These are phyloP conservation scores for Eristalinus aeneus DNA, from an alignment of 2,888 invertebrate species.

Conservation along the genomic window DNA sequence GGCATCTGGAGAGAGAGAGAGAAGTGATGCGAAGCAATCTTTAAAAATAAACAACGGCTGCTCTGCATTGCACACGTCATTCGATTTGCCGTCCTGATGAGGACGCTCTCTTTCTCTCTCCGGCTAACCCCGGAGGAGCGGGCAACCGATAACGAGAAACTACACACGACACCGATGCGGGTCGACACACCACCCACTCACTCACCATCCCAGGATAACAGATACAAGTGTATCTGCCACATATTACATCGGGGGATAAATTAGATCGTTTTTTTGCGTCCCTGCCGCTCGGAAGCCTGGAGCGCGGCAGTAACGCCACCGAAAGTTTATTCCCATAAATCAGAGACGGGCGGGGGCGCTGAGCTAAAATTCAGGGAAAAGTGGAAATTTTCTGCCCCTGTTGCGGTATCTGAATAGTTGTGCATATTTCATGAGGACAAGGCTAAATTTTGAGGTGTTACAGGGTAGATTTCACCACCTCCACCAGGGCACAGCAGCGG, in stretches of 20 bases:
- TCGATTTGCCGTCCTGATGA: constrained; percentile 54
- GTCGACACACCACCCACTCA: neutral
- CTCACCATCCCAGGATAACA: constrained; percentile 10
- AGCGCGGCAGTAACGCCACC: constrained; percentile 52
- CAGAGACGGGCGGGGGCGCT: constrained; percentile 45
- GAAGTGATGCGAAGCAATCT: constrained; percentile 1
- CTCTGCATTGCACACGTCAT: constrained; percentile 38
- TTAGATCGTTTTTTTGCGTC: constrained; percentile 37
- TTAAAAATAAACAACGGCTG: constrained; percentile 48
- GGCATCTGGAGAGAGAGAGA: constrained; percentile 4
- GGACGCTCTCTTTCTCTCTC: constrained; percentile 24
- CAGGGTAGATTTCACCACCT: constrained; percentile 25
- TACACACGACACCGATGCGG: neutral
- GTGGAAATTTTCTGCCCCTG: constrained; percentile 33
- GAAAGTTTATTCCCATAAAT: constrained; percentile 63
- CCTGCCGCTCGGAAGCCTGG: neutral
- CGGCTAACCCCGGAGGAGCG: constrained; percentile 4
- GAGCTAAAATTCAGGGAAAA: constrained; percentile 33
- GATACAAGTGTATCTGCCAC: constrained; percentile 56
- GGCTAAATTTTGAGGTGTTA: constrained; percentile 44
- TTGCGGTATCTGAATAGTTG: constrained; percentile 36
- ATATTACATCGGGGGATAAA: constrained; percentile 42
- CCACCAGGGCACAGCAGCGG: neutral
- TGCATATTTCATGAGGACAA: constrained; percentile 65
- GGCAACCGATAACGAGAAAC: neutral